Evolutionary conservation across 2,113 vertebrate species (phyloP).

Genomic region (Ochotona princeps): DNA sequence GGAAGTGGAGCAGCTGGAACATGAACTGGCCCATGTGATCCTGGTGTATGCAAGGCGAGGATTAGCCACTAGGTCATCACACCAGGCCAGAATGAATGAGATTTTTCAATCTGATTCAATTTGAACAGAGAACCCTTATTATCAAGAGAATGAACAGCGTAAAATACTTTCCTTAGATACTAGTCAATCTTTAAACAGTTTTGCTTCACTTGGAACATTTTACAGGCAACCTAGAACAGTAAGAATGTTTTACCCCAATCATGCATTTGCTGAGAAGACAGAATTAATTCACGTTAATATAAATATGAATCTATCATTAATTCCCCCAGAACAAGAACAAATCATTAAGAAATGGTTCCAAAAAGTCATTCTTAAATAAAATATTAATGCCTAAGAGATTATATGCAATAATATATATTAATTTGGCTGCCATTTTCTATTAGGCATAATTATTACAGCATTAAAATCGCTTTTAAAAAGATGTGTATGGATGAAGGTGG

Average conservation of each 20-base stretch:
- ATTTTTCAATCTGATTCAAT: neutral
- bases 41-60: too few species aligned
- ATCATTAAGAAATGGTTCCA: slow-evolving; percentile 5
- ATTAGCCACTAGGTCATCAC: too few species aligned
- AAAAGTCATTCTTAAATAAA: slow-evolving; percentile 44
- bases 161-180: slow-evolving; percentile 7
- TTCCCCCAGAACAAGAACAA: neutral
- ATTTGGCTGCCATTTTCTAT: neutral
- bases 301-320: slow-evolving; percentile 26
- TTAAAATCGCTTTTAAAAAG: neutral
- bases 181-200: slow-evolving; percentile 34
- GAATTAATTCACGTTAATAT: slow-evolving; percentile 27
- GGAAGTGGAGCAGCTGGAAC: too few species aligned
- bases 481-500: neutral
- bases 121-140: neutral
- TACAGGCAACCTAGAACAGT: neutral
- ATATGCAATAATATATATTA: neutral
- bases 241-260: neutral
- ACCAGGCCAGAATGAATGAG: neutral
- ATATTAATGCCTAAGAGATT: neutral
- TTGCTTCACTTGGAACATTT: slow-evolving; percentile 22
- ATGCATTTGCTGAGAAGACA: neutral
- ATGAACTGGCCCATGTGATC: too few species aligned
- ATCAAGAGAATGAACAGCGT: slow-evolving; percentile 3
- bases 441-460: neutral